Evolutionary conservation across 2,888 invertebrate species (phyloP), one percentile per base, ranked within the genome.

Genomic region (Ophraella communa): DNA sequence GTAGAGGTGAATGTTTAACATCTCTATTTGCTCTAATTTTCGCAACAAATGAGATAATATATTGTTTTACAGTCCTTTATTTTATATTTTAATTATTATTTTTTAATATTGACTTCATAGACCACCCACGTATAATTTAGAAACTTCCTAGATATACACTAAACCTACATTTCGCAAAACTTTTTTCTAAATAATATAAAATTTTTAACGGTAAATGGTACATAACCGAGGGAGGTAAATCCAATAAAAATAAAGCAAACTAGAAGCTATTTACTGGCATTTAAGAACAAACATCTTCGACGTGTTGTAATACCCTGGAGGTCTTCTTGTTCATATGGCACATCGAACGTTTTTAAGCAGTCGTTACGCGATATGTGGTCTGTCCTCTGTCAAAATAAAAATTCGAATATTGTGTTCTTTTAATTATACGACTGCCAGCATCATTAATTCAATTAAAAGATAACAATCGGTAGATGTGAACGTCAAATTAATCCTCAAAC

Each of bases 361-460:
- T 61, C 64, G 59, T 68, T 58, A 56, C 65, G 51, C 68, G 47
- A 65, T 68, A 64, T 65, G 68, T 58, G 68, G 68, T 65, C 67
- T 58, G 52, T 61, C 57, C 67, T 60, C 64, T 51, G 63, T 63
- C 63, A 57, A 45, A 56, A 57, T 27, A 33, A 63, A 63, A 56
- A 52, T 52, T 57, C 63, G 63, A 57, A 63, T 52, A 63, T 63
- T 63, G 53, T 63, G 62, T 63, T 63, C 52, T 60, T 63, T 57
- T 63, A 64, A 64, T 64, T 63, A 63, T 63, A 52, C 33, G 57
- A 45, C 57, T 33, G 60, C 57, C 63, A 60, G 62, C 65, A 44
- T 63, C 56, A 57, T 65, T 63, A 64, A 63, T 65, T 68, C 63
- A 66, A 68, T 68, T 68, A 68, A 66, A 56, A 68, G 68, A 68